These are phyloP conservation scores for Mormyrus proboscirostris DNA, from an alignment of 2,797 vertebrate genomes.

Conservation along the genomic window DNA sequence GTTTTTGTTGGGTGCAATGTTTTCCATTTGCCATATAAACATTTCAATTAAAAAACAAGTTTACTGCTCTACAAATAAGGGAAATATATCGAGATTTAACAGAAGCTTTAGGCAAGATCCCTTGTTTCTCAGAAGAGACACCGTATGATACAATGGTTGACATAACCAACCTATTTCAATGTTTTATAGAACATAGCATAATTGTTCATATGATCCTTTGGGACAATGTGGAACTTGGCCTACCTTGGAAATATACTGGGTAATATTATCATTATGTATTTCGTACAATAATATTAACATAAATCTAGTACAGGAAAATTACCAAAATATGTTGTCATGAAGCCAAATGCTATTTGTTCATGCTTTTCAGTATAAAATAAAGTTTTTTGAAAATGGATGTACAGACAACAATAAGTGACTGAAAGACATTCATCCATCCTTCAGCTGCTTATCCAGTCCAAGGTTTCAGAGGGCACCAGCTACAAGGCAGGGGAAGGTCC, in stretches of 20 bases:
- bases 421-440: background rate
- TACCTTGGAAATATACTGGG: background rate
- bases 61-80: background rate
- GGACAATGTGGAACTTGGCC: background rate
- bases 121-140: background rate
- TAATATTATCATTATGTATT: constrained; percentile 3
- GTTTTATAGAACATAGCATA: background rate
- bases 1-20: background rate
- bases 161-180: background rate
- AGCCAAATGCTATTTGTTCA: background rate
- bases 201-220: background rate
- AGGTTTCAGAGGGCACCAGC: background rate
- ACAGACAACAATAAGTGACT: background rate
- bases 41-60: background rate
- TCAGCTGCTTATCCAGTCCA: background rate
- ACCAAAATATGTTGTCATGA: background rate
- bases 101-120: background rate
- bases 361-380: background rate
- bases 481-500: background rate
- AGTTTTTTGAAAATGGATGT: background rate
- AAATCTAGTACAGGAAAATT: background rate
- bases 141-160: background rate
- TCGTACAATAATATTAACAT: background rate
- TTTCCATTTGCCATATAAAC: background rate
- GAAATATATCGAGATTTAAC: background rate